A percentile compares a stretch with the other conserved stretches of the same genome.
phyloP scores from a whole-genome alignment of 2,113 vertebrate species.

The Sceloporus undulatus region DNA sequence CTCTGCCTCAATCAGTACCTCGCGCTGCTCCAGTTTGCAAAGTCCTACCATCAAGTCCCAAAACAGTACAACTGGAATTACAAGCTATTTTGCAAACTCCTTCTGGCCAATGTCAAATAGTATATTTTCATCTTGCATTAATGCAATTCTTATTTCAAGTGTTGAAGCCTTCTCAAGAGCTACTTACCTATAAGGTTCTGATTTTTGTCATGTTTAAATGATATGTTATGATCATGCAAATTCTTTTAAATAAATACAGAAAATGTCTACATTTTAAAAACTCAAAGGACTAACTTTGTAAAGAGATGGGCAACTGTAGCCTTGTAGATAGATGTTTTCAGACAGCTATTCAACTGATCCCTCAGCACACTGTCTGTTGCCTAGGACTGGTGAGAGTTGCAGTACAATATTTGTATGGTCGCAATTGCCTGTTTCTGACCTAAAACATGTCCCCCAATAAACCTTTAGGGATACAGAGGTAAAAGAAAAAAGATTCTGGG shows the following conservation, averaged over 20 bases:
- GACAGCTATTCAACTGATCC: not conserved
- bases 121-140: not conserved
- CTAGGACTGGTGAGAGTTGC: not conserved
- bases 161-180: too few species aligned
- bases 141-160: too few species aligned
- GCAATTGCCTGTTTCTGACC: not conserved
- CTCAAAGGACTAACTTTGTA: too few species aligned
- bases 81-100: not conserved
- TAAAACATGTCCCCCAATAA: not conserved
- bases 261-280: too few species aligned
- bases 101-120: not conserved
- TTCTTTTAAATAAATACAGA: too few species aligned
- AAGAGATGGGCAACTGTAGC: too few species aligned
- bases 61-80: not conserved
- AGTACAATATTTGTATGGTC: not conserved
- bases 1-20: too few species aligned
- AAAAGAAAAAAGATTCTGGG: not conserved
- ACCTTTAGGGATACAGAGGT: not conserved
- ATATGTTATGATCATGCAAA: too few species aligned
- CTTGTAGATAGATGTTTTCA: too few species aligned
- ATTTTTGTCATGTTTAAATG: too few species aligned
- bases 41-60: not conserved
- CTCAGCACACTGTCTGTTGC: not conserved
- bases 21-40: not conserved
- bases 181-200: too few species aligned